Conservation (phyloP, 2,888 invertebrate genomes). For the Cephus runcator region DNA sequence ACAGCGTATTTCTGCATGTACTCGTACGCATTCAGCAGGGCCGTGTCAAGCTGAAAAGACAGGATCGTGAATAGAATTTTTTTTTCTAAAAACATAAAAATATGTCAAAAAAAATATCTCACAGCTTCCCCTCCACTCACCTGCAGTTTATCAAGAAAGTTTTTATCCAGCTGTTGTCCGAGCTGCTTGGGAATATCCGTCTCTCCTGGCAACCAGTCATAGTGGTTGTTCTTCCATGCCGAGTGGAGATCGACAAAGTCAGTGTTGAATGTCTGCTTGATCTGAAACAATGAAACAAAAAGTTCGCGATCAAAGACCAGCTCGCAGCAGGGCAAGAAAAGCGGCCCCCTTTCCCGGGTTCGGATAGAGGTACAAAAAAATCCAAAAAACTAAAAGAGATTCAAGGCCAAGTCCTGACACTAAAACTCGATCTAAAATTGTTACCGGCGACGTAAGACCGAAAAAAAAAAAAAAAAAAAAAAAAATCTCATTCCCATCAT, state of each 20-base stretch:
- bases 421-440: neutral
- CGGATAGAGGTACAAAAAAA: constrained; percentile 12
- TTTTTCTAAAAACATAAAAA: neutral
- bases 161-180: constrained; percentile 60
- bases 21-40: constrained; percentile 73
- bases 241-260: constrained; percentile 62
- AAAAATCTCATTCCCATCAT: constrained; percentile 46
- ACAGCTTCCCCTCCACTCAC: constrained; percentile 54
- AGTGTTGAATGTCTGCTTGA: constrained; percentile 64
- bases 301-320: constrained; percentile 3
- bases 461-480: neutral
- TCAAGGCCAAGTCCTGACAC: constrained; percentile 59
- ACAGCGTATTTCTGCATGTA: constrained; percentile 79
- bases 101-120: neutral
- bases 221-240: constrained; percentile 63
- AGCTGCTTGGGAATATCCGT: constrained; percentile 67
- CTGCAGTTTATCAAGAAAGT: constrained; percentile 64
- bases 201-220: constrained; percentile 67
- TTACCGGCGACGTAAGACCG: neutral
- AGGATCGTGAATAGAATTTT: neutral
- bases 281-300: constrained; percentile 62
- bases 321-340: neutral
- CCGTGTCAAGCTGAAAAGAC: constrained; percentile 67
- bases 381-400: neutral
- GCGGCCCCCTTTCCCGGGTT: neutral